These are phyloP conservation scores for Itoplectis maculator DNA, from an alignment of 2,888 invertebrate genomes.

Conservation along the genomic window DNA sequence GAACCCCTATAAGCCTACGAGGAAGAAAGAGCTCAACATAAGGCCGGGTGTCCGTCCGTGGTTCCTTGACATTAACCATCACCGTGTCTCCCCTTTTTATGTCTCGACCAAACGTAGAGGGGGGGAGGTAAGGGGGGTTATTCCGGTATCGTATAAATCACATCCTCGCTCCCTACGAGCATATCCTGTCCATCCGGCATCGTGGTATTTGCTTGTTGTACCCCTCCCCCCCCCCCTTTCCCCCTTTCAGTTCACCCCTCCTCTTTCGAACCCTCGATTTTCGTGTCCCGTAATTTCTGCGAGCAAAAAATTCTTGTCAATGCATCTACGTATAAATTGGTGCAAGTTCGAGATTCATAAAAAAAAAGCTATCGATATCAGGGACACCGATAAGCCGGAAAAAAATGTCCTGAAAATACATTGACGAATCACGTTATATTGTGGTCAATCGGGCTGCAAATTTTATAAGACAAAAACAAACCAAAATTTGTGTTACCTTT, in stretches of 20 bases:
- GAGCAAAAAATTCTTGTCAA: background rate
- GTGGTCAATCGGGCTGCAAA: too few relatives aligned
- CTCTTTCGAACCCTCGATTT: background rate
- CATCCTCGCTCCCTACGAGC: constrained; percentile 75
- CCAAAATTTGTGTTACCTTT: too few relatives aligned
- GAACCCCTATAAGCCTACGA: constrained; percentile 60
- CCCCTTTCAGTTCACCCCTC: too few relatives aligned
- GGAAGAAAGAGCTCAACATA: constrained; percentile 58
- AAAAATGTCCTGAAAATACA: too few relatives aligned
- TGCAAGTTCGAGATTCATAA: background rate
- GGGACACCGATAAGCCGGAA: too few relatives aligned
- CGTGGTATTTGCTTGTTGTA: constrained; percentile 62
- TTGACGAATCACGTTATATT: too few relatives aligned
- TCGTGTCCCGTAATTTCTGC: background rate
- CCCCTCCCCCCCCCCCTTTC: background rate
- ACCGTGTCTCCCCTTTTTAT: constrained; percentile 70
- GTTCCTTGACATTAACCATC: constrained; percentile 71
- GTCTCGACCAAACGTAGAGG: constrained; percentile 65
- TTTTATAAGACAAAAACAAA: too few relatives aligned
- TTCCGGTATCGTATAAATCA: constrained; percentile 83
- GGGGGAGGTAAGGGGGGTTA: background rate
- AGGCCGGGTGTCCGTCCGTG: constrained; percentile 70
- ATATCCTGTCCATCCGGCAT: constrained; percentile 78
- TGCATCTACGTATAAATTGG: background rate
- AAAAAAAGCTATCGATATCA: too few relatives aligned